Base-by-base conservation (phyloP, 2,888 invertebrate genomes). In the Anorthoa munda region DNA sequence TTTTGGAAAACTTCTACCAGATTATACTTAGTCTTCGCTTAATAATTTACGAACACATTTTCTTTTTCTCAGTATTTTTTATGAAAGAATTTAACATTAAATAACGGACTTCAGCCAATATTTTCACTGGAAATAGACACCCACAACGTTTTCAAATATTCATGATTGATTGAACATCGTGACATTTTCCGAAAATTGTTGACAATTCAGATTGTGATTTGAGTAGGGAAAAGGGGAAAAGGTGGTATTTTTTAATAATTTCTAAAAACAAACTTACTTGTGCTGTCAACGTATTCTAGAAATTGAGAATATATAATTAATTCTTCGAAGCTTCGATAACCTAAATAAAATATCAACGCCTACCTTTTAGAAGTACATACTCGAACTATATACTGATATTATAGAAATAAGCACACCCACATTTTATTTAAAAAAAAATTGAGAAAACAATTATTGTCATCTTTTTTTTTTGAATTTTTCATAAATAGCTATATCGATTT, bases 1-100 rank as follows among this genome's bases (percentile, higher is more conserved):
- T 79, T 82, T 82, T 58, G 50, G 69, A 59, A 75, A 76, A 81
- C 64, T 82, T 82, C 46, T n/a, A 63, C 69, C 55, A 67, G 60
- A 67, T 82, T 79, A 55, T 75, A 68, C 66, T 59, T 69, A 61
- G 67, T 55, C 31, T 15, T 4, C 55, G 68, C 55, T 80, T 75
- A 64, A 66, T 79, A 66, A 78, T 71, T 75, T 72, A 71, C 39
- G 68, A 74, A 66, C 61, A 77, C 65, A 58, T 80, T 79, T 75
- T 60, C 56, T 51, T 68, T 55, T 63, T 59, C 51, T 68, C 63
- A 17, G 17, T 26, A 61, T 46, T 48, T 53, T 18, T n/a, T 66
- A 26, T 31, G 2, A 31, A 51, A 23, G 12, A 58, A 59, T 66
- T 46, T 23, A 53, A 39, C 31, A 39, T 45, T 53, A 21, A 46